These are phyloP conservation scores for Hirtodrosophila trivittata DNA, from an alignment of 2,888 invertebrate species.

Conservation along the genomic window DNA sequence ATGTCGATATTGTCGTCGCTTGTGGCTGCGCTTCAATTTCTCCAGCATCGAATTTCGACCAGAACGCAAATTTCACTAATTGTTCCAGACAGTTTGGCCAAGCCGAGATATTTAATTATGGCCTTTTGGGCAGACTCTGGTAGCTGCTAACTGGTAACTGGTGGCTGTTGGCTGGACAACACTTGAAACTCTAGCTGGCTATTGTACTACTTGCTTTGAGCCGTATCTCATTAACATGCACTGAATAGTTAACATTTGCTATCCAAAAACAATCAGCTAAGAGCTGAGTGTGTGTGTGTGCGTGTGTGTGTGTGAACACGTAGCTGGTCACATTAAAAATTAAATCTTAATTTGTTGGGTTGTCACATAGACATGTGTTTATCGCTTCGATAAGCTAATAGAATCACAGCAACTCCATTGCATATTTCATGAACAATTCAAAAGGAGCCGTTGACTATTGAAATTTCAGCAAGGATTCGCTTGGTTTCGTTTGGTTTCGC, in stretches of 20 bases:
- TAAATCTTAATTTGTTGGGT: slow-evolving; percentile 38
- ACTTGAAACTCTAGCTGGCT: slow-evolving; percentile 22
- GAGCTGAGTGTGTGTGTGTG: slow-evolving; percentile 9
- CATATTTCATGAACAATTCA: slow-evolving; percentile 60
- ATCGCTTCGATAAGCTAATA: slow-evolving; percentile 65
- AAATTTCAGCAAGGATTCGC: too few species aligned
- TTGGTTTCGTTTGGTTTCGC: too few species aligned
- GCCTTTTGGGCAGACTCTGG: slow-evolving; percentile 36
- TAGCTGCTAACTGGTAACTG: slow-evolving; percentile 9
- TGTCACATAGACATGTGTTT: slow-evolving; percentile 35
- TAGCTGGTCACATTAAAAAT: slow-evolving; percentile 42
- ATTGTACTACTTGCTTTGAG: background rate
- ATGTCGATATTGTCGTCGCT: slow-evolving; percentile 26
- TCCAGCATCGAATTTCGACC: slow-evolving; percentile 13
- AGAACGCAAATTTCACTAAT: slow-evolving; percentile 65
- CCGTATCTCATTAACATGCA: slow-evolving; percentile 23
- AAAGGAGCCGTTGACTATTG: slow-evolving; percentile 25
- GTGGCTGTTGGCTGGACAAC: background rate
- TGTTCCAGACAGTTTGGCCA: slow-evolving; percentile 49
- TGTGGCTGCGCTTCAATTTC: slow-evolving; percentile 23
- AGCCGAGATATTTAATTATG: slow-evolving; percentile 73
- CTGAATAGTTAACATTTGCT: background rate
- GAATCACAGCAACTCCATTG: slow-evolving; percentile 41
- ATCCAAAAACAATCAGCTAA: slow-evolving; percentile 49
- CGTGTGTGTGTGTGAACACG: background rate